These are phyloP conservation scores for Crotalus viridis DNA, from an alignment of 2,113 vertebrate species.

Conservation along the genomic window DNA sequence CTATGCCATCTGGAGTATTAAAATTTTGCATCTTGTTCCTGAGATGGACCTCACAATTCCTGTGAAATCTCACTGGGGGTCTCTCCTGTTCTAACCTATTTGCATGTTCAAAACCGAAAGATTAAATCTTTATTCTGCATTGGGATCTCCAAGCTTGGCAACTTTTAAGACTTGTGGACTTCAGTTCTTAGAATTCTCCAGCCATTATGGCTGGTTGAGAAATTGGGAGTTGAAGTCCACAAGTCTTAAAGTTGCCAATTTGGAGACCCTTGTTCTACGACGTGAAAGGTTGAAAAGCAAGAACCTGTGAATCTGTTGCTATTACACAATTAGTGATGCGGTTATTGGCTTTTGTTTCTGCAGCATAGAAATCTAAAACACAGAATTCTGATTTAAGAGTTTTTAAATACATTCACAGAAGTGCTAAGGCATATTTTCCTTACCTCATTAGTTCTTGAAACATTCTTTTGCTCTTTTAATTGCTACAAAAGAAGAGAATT, in stretches of 20 bases:
- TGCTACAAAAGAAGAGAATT: slow-evolving; percentile 72
- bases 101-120: not conserved
- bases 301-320: not conserved
- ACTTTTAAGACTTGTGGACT: not conserved
- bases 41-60: not conserved
- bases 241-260: not conserved
- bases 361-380: not conserved
- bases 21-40: not conserved
- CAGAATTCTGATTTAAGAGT: not conserved
- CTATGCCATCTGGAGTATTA: not conserved
- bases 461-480: slow-evolving; percentile 95
- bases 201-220: not conserved
- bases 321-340: not conserved
- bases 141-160: too few species aligned
- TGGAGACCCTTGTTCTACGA: not conserved
- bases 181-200: not conserved
- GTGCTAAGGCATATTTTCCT: slow-evolving; percentile 14
- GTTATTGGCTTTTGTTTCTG: not conserved
- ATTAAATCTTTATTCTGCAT: not conserved
- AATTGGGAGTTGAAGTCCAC: not conserved
- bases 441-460: slow-evolving; percentile 91
- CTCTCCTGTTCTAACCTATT: not conserved
- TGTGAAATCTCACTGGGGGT: not conserved
- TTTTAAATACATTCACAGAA: not conserved
- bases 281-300: not conserved